Conservation (phyloP, 2,888 invertebrate species). For the Aquatica leii region DNA sequence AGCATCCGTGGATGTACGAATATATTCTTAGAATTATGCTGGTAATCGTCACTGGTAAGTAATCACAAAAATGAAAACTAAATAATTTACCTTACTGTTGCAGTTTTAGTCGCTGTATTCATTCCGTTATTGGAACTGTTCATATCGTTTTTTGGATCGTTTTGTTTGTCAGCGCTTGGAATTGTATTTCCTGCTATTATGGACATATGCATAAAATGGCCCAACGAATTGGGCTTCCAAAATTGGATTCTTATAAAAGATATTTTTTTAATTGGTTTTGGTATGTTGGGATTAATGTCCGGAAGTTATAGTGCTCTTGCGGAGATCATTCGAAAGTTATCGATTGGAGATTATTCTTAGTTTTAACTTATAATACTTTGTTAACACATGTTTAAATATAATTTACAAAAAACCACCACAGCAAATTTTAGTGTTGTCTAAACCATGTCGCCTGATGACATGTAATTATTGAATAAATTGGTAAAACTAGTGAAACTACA, state of each 20-base stretch:
- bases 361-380: no score
- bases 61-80: background rate
- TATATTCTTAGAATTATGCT: conserved; percentile 55
- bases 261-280: conserved; percentile 66
- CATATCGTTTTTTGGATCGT: conserved; percentile 84
- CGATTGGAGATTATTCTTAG: no score
- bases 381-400: no score
- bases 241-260: conserved; percentile 64
- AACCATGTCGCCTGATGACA: no score
- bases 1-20: conserved; percentile 52
- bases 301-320: conserved; percentile 65
- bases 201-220: conserved; percentile 84
- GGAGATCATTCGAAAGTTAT: conserved; percentile 14
- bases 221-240: conserved; percentile 64
- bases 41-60: conserved; percentile 61
- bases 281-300: conserved; percentile 69
- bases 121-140: conserved; percentile 77
- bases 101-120: conserved; percentile 77
- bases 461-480: no score
- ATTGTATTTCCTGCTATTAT: conserved; percentile 91
- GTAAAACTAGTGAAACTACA: no score
- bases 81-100: conserved; percentile 44
- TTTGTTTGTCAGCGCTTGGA: conserved; percentile 88
- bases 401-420: no score
- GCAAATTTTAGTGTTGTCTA: no score